A percentile compares a stretch with the other conserved stretches of the same genome.
phyloP scores from a whole-genome alignment of 2,113 vertebrate genomes.

The Rana temporaria region DNA sequence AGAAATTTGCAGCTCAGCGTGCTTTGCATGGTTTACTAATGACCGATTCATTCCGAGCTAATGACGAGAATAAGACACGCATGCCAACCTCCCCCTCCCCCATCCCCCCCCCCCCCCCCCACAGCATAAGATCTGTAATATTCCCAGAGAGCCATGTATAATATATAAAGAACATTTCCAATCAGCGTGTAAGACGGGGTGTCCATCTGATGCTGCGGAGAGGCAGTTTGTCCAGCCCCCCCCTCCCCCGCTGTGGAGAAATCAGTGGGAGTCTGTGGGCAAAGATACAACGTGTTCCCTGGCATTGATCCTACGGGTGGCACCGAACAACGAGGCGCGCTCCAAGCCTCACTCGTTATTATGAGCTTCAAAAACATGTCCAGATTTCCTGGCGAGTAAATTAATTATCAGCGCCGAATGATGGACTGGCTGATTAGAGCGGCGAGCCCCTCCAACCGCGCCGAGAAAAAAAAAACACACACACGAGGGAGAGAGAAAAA shows the following conservation, averaged over 20 bases:
- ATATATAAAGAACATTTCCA: conserved; percentile 16
- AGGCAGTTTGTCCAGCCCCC: conserved; percentile 4
- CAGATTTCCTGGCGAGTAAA: conserved; percentile 48
- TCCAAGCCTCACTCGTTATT: conserved; percentile 50
- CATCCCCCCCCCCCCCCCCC: too few relatives aligned
- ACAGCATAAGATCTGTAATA: neutral
- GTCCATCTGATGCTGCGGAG: conserved; percentile 4
- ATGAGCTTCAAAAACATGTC: conserved; percentile 43
- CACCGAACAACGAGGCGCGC: conserved; percentile 33
- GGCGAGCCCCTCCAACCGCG: conserved; percentile 18
- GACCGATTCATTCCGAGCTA: neutral
- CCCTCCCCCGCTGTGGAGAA: conserved; percentile 3
- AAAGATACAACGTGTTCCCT: conserved; percentile 47
- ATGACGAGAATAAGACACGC: neutral
- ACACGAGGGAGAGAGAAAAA: neutral
- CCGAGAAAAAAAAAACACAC: neutral
- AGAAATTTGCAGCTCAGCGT: neutral
- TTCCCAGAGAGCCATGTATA: conserved; percentile 17
- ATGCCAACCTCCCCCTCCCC: neutral
- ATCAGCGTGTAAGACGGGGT: neutral
- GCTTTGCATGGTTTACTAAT: neutral
- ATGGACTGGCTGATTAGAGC: conserved; percentile 37
- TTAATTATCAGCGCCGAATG: conserved; percentile 35
- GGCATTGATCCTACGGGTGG: conserved; percentile 39
- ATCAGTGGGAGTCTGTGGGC: conserved; percentile 48